Conservation (phyloP, 2,888 invertebrate genomes). For the Trilocha varians region DNA sequence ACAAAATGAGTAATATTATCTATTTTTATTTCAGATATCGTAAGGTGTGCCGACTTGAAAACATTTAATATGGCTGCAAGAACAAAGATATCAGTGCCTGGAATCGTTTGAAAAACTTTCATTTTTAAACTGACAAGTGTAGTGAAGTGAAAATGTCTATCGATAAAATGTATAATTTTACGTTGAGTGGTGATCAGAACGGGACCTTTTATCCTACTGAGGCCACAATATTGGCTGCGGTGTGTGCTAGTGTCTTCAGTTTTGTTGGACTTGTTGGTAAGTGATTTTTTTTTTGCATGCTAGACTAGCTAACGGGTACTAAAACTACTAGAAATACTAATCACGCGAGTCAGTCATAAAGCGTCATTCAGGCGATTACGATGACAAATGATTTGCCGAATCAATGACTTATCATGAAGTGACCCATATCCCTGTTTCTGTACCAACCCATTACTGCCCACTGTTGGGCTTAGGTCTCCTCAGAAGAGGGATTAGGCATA, state of each 20-base stretch:
- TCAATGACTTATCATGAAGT: too few species aligned
- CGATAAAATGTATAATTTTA: conserved; percentile 24
- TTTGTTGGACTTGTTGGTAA: conserved; percentile 85
- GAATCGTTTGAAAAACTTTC: neutral
- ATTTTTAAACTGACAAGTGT: conserved; percentile 12
- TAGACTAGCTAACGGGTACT: neutral
- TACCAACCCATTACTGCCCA: too few species aligned
- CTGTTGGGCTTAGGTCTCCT: too few species aligned
- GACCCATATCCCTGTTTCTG: too few species aligned
- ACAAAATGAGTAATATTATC: conserved; percentile 17
- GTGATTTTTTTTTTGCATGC: conserved; percentile 20
- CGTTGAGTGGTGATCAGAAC: conserved; percentile 42
- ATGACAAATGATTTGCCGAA: too few species aligned
- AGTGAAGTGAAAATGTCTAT: conserved; percentile 31
- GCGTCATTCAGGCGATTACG: too few species aligned
- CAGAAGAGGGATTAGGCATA: too few species aligned
- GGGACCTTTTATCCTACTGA: conserved; percentile 76
- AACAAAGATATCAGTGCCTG: neutral
- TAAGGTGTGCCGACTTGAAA: neutral
- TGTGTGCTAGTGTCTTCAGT: conserved; percentile 85
- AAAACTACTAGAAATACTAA: too few species aligned
- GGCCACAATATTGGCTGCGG: conserved; percentile 84
- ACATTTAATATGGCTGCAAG: neutral
- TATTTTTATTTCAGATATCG: conserved; percentile 32
- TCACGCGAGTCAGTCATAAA: too few species aligned